Percentiles rank a stretch among this genome's conserved stretches.
These are phyloP conservation scores for Caenorhabditis sp. DNA, from an alignment of 2,888 invertebrate species.

Conservation along the genomic window DNA sequence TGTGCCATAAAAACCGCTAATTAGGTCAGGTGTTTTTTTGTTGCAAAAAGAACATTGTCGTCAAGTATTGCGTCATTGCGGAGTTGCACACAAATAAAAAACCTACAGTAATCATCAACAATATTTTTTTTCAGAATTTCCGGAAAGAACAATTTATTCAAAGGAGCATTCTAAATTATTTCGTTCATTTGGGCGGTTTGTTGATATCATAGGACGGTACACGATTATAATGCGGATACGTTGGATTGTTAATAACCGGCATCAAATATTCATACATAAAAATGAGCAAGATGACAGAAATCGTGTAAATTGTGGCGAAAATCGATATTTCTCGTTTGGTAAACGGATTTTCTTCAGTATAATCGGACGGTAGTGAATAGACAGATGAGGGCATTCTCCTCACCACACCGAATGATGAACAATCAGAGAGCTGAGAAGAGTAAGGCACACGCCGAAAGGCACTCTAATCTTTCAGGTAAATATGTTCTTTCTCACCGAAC, in stretches of 20 bases:
- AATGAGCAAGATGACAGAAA: conserved; percentile 51
- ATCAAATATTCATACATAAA: conserved; percentile 55
- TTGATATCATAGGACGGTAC: conserved; percentile 20
- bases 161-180: too few relatives aligned
- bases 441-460: too few relatives aligned
- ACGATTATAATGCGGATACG: conserved; percentile 60
- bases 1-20: too few relatives aligned
- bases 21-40: too few relatives aligned
- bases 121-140: too few relatives aligned
- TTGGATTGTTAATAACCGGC: conserved; percentile 63
- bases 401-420: background rate
- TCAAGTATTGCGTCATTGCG: too few relatives aligned
- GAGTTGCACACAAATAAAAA: too few relatives aligned
- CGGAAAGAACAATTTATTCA: too few relatives aligned
- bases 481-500: background rate
- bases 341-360: conserved; percentile 51
- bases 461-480: background rate
- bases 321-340: conserved; percentile 34
- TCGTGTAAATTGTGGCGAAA: conserved; percentile 40
- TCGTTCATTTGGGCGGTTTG: background rate
- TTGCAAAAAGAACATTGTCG: too few relatives aligned
- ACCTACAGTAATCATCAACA: too few relatives aligned
- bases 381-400: conserved; percentile 7
- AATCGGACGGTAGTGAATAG: conserved; percentile 49
- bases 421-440: background rate